Percentiles rank a stretch among this genome's conserved stretches.
These are phyloP conservation scores for Gerris buenoi DNA, from an alignment of 1,140 invertebrate species.

Conservation along the genomic window DNA sequence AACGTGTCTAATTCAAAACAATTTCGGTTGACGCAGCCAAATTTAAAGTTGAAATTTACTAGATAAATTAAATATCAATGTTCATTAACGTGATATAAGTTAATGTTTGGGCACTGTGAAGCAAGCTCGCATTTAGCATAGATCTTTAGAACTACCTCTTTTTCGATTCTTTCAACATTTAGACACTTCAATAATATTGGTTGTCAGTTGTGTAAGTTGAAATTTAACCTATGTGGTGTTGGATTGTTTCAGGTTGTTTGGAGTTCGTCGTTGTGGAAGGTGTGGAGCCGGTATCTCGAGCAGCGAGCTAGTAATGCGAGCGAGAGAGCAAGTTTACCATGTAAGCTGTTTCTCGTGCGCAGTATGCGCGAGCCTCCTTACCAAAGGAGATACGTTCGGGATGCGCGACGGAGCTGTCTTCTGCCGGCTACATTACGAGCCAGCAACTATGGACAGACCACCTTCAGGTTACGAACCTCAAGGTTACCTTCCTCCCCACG, in stretches of 20 bases:
- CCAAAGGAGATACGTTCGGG: slow-evolving; percentile 86
- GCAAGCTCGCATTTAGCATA: too few species aligned
- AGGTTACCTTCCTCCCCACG: slow-evolving; percentile 24
- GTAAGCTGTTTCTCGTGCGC: slow-evolving; percentile 88
- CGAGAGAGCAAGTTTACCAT: slow-evolving; percentile 83
- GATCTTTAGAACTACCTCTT: too few species aligned
- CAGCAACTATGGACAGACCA: slow-evolving; percentile 27
- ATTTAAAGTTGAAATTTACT: too few species aligned
- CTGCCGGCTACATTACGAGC: slow-evolving; percentile 62
- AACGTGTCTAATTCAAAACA: too few species aligned
- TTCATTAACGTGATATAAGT: too few species aligned
- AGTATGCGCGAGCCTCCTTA: slow-evolving; percentile 67
- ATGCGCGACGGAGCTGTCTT: slow-evolving; percentile 69
- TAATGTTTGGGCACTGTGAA: too few species aligned
- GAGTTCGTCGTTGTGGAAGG: slow-evolving; percentile 65
- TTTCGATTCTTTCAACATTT: too few species aligned
- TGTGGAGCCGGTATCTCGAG: slow-evolving; percentile 82
- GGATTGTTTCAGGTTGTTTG: slow-evolving; percentile 69
- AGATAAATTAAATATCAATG: too few species aligned
- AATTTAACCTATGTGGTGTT: too few species aligned
- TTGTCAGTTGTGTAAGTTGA: too few species aligned
- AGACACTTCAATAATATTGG: too few species aligned
- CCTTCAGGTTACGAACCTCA: slow-evolving; percentile 37
- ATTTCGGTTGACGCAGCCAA: too few species aligned
- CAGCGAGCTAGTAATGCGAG: slow-evolving; percentile 88